phyloP scores from a whole-genome alignment of 2,888 invertebrate species.

The Nymphalis c-album region DNA sequence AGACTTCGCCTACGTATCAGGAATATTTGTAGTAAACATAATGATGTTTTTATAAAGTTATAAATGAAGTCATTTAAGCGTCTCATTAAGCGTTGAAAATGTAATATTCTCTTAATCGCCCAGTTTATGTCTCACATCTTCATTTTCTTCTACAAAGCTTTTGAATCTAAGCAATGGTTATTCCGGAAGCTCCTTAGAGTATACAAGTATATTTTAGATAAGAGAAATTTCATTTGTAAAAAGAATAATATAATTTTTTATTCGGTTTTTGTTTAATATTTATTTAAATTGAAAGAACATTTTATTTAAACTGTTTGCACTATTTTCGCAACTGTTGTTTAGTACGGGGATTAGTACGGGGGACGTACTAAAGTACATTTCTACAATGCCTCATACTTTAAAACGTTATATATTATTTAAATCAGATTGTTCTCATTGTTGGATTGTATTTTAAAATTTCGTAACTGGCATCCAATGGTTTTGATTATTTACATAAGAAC shows the following conservation, averaged over 20 bases:
- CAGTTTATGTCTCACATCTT: conserved; percentile 28
- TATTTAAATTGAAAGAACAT: too few relatives aligned
- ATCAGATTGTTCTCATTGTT: too few relatives aligned
- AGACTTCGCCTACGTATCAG: not conserved
- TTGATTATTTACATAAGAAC: too few relatives aligned
- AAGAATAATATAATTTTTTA: not conserved
- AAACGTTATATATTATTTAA: too few relatives aligned
- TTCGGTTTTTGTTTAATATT: too few relatives aligned
- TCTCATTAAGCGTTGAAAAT: conserved; percentile 3
- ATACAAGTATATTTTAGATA: conserved; percentile 9
- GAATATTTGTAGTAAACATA: not conserved
- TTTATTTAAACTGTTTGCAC: too few relatives aligned
- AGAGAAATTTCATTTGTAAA: not conserved
- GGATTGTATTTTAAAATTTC: too few relatives aligned
- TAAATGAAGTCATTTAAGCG: not conserved
- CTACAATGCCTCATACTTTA: too few relatives aligned
- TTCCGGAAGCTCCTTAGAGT: conserved; percentile 18
- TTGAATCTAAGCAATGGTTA: conserved; percentile 22
- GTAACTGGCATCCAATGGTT: too few relatives aligned
- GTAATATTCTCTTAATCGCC: conserved; percentile 21
- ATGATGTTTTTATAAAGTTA: not conserved
- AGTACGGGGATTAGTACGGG: too few relatives aligned
- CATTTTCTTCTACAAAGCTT: conserved; percentile 22
- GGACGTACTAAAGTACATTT: too few relatives aligned
- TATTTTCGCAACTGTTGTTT: too few relatives aligned